These are phyloP conservation scores for Timema podura DNA, from an alignment of 2,888 invertebrate genomes.

Conservation along the genomic window DNA sequence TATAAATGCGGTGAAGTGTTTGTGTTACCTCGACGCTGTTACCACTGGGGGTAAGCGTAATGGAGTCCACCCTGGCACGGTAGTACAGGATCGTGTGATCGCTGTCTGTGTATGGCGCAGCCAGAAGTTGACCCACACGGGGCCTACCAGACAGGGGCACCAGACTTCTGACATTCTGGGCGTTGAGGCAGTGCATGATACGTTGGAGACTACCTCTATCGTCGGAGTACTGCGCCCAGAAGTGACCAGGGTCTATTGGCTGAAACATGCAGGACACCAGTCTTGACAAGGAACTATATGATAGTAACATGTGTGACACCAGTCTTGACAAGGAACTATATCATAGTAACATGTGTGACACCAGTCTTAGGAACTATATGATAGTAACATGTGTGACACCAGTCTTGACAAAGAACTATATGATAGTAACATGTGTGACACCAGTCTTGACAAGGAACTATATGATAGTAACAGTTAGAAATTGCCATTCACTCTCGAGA, in stretches of 20 bases:
- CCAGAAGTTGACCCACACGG: conserved; percentile 51
- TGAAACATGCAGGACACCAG: conserved; percentile 39
- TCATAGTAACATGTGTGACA: too few species aligned
- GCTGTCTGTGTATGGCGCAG: conserved; percentile 53
- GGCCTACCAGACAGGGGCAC: conserved; percentile 37
- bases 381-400: conserved; percentile 29
- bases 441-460: too few species aligned
- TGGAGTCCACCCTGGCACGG: conserved; percentile 53
- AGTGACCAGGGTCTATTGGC: conserved; percentile 60
- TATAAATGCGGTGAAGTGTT: too few species aligned
- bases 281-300: too few species aligned
- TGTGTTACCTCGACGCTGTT: too few species aligned
- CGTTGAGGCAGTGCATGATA: conserved; percentile 42
- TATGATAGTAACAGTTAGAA: too few species aligned
- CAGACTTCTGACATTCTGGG: conserved; percentile 42
- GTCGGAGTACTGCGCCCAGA: conserved; percentile 62
- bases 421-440: too few species aligned
- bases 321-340: too few species aligned
- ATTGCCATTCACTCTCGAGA: too few species aligned
- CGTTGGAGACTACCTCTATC: conserved; percentile 42
- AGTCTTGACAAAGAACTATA: too few species aligned
- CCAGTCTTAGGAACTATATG: too few species aligned
- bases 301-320: too few species aligned
- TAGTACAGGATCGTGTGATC: conserved; percentile 35
- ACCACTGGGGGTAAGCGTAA: conserved; percentile 34